Conservation (phyloP, 30 jellyfish, hydroid and myxozoan species). For the Aurelia sp. region DNA sequence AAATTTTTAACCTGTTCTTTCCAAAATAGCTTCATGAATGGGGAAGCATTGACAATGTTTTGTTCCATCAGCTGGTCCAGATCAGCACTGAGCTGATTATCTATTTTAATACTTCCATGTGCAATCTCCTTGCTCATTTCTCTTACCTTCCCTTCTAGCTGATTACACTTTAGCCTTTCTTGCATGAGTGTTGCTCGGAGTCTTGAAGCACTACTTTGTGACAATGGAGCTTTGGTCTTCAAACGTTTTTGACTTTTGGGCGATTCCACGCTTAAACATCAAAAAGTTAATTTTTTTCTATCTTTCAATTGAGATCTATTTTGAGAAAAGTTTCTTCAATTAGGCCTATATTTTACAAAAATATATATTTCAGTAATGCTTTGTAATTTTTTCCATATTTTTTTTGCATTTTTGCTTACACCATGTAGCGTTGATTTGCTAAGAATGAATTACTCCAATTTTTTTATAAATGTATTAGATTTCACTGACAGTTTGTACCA, state of each 20-base stretch:
- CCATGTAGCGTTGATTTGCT: no score
- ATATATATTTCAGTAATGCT: no score
- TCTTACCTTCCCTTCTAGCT: slow-evolving; percentile 26
- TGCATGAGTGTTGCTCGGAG: slow-evolving; percentile 9
- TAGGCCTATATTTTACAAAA: no score
- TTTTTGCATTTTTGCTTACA: no score
- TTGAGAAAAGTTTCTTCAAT: no score
- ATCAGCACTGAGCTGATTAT: slow-evolving; percentile 42
- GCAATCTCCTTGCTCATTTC: slow-evolving; percentile 43
- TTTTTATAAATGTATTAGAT: no score
- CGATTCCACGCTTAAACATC: no score
- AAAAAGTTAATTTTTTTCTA: no score
- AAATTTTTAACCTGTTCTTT: slow-evolving; percentile 31
- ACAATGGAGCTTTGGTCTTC: slow-evolving; percentile 35
- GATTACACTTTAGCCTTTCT: slow-evolving; percentile 27
- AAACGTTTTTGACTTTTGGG: slow-evolving; percentile 15
- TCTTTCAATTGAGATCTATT: no score
- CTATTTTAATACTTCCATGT: slow-evolving; percentile 5
- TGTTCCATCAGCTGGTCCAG: slow-evolving; percentile 18
- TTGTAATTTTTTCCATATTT: no score
- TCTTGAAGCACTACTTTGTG: slow-evolving; percentile 42
- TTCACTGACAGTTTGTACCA: no score
- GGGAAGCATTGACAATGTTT: slow-evolving; percentile 22
- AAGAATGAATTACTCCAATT: no score
- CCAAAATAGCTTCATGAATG: slow-evolving; percentile 71